Base-by-base conservation (phyloP, 2,888 invertebrate genomes). In the Amaurobius ferox region DNA sequence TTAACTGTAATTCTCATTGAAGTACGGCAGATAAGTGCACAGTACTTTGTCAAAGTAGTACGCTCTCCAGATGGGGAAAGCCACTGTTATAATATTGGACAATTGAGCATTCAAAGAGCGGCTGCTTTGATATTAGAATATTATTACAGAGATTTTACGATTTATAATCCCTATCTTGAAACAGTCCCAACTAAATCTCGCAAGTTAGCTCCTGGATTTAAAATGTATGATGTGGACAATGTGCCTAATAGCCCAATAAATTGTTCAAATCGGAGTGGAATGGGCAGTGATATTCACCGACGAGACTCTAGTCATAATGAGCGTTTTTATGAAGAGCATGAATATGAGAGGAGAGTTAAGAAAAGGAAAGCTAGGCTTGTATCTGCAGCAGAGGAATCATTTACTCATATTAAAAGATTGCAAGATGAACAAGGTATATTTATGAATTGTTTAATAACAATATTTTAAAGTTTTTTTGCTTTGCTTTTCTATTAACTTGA, bases 271-370 rank as follows among this genome's bases (percentile, higher is more conserved):
- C 92, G 94, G 44, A 94, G 94, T 0, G 93, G 94, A 90, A 90
- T 95, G 88, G 94, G 95, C 26, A 95, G 96, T 0, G 95, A 95
- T 89, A 95, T 96, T 0, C 93, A 97, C 19, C 94, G 97, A 32
- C 94, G 98, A 89, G 96, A 96, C 89, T 96, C 97, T 0, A 96
- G 97, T 88, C 98, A 98, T 93, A 98, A 98, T 92, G 99, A 99
- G 92, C 90, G 97, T 40, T 98, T 99, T 92, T 98, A 99, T 92
- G 98, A 99, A 91, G 99, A 99, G 92, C 96, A 98, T 90, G 99
- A 99, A 92, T 97, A 98, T 90, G 98, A 98, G 90, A 93, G 98
- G 3, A 93, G 98, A 79, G 97, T 98, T 79, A 94, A 96, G 90
- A 98, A 98, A 91, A 93, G 98, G 0, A 93, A 95, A 83, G 98